phyloP scores from a whole-genome alignment of 2,113 vertebrate genomes.

The human region DNA sequence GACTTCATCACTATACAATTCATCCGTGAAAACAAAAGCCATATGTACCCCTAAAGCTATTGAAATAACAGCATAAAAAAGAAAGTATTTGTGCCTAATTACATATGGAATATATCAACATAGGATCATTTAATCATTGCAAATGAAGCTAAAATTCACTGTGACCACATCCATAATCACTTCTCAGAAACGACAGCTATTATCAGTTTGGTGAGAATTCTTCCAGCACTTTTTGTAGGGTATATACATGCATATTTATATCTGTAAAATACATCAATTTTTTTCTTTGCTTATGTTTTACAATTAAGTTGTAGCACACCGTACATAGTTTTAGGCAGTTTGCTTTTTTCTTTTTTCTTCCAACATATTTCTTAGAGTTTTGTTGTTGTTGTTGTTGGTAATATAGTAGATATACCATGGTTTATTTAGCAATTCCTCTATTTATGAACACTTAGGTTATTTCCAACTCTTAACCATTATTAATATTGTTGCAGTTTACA shows the following conservation, averaged over 20 bases:
- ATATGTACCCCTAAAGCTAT: too few species aligned
- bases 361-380: neutral
- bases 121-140: neutral
- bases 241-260: neutral
- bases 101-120: neutral
- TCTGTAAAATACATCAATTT: neutral
- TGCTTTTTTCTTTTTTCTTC: neutral
- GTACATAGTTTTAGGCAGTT: neutral
- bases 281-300: neutral
- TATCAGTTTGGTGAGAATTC: neutral
- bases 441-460: neutral
- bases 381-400: neutral
- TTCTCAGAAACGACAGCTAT: neutral
- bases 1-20: too few species aligned
- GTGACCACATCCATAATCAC: neutral
- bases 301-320: neutral
- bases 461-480: neutral
- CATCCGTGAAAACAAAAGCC: too few species aligned
- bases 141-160: neutral
- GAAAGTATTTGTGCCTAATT: neutral
- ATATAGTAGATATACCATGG: neutral
- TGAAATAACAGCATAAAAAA: neutral
- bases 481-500: neutral
- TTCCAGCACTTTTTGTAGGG: neutral
- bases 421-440: neutral